Evolutionary conservation across 1,140 invertebrate species (phyloP), one percentile per base, ranked within the genome.

Genomic region (Ladona fulva): DNA sequence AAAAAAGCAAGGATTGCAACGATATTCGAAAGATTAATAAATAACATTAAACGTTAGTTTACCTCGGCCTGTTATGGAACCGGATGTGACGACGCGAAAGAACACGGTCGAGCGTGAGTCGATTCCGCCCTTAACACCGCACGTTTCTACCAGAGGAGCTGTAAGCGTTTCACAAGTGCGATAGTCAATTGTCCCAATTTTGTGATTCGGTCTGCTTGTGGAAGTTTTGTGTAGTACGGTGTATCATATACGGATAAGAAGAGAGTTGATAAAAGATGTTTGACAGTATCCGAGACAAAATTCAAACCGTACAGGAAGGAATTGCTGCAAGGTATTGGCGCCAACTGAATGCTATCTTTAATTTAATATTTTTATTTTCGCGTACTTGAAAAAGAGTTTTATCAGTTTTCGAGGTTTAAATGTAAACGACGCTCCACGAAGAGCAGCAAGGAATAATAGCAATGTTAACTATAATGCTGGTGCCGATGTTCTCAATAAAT

Each of bases 391-490:
- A n/a, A 5, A 37, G 29, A 37, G 29, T 42, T 59, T 52, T 52
- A 22, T 44, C 66, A 78, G 78, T 52, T 78, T 78, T 42, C 74
- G 78, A 14, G 74, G 74, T 19, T 42, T 78, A 59, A 73, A 74
- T 25, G 78, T 78, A 14, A 76, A 52, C 22, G 78, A 78, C 24
- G 66, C 29, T 0, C 29, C 37, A 22, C 25, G 42, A 25, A 16
- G 74, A n/a, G 14, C 29, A 0, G 19, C 29, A 24, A 75, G 24
- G 24, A 19, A 52, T 6, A 75, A 42, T 24, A 80, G 82, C 78
- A 83, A 84, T 80, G 85, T 87, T 42, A 88, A 89, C 83, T 86
- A 87, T 76, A 84, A 89, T 83, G 88, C 89, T 42, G 90, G 89
- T 0, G 86, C 87, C 11, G 87, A 89, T 80, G 80, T 91, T 76